Conservation (phyloP, 2,888 invertebrate genomes). For the Zootermopsis nevadensis region DNA sequence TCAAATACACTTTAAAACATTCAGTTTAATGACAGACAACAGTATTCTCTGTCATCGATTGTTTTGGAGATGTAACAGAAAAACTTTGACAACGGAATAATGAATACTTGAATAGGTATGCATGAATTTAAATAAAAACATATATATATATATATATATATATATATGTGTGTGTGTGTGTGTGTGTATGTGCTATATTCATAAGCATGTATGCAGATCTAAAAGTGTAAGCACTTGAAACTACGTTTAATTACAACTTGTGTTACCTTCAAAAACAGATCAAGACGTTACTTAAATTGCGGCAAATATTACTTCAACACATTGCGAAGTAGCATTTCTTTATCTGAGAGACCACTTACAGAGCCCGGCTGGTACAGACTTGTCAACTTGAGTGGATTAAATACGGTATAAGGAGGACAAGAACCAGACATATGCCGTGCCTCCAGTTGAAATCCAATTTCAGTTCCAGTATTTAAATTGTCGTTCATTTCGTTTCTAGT, state of each 20-base stretch:
- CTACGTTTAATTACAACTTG: no score
- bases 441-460: background rate
- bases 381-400: background rate
- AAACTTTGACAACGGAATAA: no score
- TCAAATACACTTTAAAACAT: no score
- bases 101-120: no score
- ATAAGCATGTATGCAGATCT: no score
- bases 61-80: no score
- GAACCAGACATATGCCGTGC: background rate
- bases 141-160: constrained; percentile 2
- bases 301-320: background rate
- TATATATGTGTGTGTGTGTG: background rate
- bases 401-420: background rate
- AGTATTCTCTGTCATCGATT: no score
- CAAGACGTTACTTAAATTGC: background rate
- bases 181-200: background rate
- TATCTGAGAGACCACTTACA: background rate
- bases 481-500: background rate
- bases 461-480: background rate
- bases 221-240: no score
- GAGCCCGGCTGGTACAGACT: background rate
- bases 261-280: no score
- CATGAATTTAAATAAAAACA: background rate
- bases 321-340: background rate
- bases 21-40: no score